These are phyloP conservation scores for Scaptomyza graminum DNA, from an alignment of 1,140 invertebrate genomes.

Conservation along the genomic window DNA sequence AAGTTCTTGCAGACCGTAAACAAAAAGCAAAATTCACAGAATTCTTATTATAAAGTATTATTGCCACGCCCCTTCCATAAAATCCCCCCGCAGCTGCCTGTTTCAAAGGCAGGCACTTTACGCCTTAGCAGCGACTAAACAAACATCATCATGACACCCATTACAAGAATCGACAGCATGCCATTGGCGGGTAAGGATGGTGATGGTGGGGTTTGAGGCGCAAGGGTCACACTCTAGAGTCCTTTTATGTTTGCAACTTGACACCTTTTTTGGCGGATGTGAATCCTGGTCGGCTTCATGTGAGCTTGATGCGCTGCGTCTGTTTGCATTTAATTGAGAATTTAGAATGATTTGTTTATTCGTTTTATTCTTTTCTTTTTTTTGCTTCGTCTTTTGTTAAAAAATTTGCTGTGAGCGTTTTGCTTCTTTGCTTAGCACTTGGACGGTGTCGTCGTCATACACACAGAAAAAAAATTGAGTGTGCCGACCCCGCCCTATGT, in stretches of 20 bases:
- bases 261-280: slow-evolving; percentile 59
- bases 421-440: slow-evolving; percentile 70
- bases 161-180: slow-evolving; percentile 56
- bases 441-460: slow-evolving; percentile 41
- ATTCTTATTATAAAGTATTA: slow-evolving; percentile 46
- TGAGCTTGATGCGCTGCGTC: slow-evolving; percentile 16
- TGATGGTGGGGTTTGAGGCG: not conserved
- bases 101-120: slow-evolving; percentile 52
- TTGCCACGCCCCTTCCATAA: slow-evolving; percentile 30
- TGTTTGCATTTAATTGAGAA: slow-evolving; percentile 80
- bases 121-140: slow-evolving; percentile 57
- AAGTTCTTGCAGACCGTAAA: slow-evolving; percentile 50
- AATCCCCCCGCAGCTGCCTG: slow-evolving; percentile 13
- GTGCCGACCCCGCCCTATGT: slow-evolving; percentile 8
- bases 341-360: slow-evolving; percentile 81
- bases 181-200: slow-evolving; percentile 6
- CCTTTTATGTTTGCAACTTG: slow-evolving; percentile 71
- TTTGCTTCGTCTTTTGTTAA: slow-evolving; percentile 70
- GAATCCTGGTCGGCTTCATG: slow-evolving; percentile 11
- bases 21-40: slow-evolving; percentile 11
- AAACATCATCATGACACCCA: slow-evolving; percentile 78
- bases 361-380: not conserved
- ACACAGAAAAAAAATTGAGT: slow-evolving; percentile 11
- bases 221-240: slow-evolving; percentile 61
- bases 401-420: slow-evolving; percentile 66